Evolutionary conservation across 2,797 vertebrate genomes (phyloP).

Genomic region (Spea hammondii): DNA sequence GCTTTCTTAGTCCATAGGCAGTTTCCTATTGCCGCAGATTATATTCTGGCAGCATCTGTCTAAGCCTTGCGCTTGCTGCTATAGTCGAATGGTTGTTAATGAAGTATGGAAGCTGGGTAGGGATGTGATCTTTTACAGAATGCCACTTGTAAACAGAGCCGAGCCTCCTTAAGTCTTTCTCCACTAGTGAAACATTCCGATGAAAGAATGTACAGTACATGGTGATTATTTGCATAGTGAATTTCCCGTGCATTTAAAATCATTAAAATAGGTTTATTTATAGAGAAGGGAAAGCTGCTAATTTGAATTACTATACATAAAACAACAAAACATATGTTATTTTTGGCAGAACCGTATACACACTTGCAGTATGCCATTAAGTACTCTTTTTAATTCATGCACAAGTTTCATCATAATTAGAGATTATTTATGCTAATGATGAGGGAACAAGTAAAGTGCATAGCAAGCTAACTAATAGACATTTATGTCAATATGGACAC

Average conservation of each 20-base stretch:
- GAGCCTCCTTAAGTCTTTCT: conserved; percentile 76
- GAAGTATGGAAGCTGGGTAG: conserved; percentile 79
- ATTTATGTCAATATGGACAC: no score
- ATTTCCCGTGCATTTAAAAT: conserved; percentile 55
- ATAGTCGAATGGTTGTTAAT: conserved; percentile 78
- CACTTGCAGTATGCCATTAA: no score
- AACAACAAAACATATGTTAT: no score
- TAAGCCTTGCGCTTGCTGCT: conserved; percentile 72
- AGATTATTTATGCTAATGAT: no score
- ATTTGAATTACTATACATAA: no score
- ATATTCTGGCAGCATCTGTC: conserved; percentile 76
- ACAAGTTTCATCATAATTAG: no score
- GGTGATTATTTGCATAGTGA: neutral
- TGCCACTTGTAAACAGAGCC: conserved; percentile 75
- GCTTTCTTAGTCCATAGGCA: conserved; percentile 73
- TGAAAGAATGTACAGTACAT: conserved; percentile 70
- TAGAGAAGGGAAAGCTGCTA: no score
- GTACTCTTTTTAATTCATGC: no score
- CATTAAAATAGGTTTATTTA: no score
- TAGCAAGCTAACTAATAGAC: no score
- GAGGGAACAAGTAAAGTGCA: no score
- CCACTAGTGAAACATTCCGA: conserved; percentile 72
- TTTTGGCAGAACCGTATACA: no score
- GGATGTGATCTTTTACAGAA: conserved; percentile 75
- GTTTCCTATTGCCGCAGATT: conserved; percentile 78